Evolutionary conservation across 2,113 vertebrate species (phyloP).

Genomic region (Tetrao urogallus): DNA sequence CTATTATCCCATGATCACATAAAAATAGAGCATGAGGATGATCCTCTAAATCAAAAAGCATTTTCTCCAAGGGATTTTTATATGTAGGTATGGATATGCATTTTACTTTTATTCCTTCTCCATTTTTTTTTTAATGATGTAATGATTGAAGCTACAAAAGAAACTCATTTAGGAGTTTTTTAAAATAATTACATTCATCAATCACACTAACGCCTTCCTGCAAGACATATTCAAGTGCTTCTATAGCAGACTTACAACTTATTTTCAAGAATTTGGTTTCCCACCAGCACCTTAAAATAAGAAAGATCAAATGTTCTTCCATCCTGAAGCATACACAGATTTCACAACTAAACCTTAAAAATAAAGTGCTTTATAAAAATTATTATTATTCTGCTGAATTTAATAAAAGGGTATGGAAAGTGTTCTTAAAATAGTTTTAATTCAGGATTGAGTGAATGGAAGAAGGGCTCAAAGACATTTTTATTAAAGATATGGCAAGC

Average conservation of each 20-base stretch:
- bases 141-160: not conserved
- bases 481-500: not conserved
- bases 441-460: not conserved
- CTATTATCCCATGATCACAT: not conserved
- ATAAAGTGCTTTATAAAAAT: not conserved
- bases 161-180: not conserved
- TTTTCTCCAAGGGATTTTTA: not conserved
- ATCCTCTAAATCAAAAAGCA: not conserved
- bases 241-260: not conserved
- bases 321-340: not conserved
- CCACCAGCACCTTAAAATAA: not conserved
- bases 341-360: not conserved
- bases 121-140: not conserved
- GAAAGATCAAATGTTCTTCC: not conserved
- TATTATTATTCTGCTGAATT: not conserved
- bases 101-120: not conserved
- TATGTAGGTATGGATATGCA: not conserved
- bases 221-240: not conserved
- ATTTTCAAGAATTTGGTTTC: not conserved
- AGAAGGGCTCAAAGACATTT: not conserved
- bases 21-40: not conserved
- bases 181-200: not conserved
- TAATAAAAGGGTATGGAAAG: rapidly evolving
- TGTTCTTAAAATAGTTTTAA: not conserved
- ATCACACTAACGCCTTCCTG: not conserved